Conservation (phyloP, 2,113 vertebrate genomes). For the Argyrosomus japonicus region DNA sequence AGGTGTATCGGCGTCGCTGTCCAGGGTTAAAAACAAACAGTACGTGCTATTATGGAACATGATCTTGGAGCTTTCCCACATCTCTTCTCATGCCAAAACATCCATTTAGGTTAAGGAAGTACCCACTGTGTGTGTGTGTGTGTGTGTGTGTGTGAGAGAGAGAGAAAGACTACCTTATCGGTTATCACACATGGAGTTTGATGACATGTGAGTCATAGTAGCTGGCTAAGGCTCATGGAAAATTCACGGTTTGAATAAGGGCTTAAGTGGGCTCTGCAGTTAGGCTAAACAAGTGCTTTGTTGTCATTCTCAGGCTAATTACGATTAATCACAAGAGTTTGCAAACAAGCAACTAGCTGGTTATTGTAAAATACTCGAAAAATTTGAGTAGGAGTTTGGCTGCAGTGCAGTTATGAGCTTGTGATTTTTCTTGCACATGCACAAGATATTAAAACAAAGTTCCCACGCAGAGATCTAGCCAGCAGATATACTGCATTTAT, state of each 20-base stretch:
- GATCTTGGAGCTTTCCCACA: constrained; percentile 42
- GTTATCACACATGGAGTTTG: constrained; percentile 62
- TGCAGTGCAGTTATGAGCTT: not conserved
- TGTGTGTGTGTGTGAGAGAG: constrained; percentile 21
- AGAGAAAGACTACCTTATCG: constrained; percentile 51
- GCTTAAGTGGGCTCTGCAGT: constrained; percentile 49
- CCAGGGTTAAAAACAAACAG: constrained; percentile 42
- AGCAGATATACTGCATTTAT: too few relatives aligned
- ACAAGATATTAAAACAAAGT: too few relatives aligned
- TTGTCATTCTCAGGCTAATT: constrained; percentile 56
- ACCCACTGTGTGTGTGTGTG: constrained; percentile 26
- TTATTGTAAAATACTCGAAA: not conserved
- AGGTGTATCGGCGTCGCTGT: constrained; percentile 29
- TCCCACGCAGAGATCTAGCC: not conserved
- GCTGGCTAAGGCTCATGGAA: constrained; percentile 67
- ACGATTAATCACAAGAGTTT: constrained; percentile 18
- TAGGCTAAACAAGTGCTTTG: constrained; percentile 49
- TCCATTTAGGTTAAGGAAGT: constrained; percentile 53
- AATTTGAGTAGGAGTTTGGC: not conserved
- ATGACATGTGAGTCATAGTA: constrained; percentile 62
- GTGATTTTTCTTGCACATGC: not conserved
- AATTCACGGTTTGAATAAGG: constrained; percentile 57
- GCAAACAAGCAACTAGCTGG: constrained; percentile 25
- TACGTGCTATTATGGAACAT: constrained; percentile 48
- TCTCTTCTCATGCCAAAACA: constrained; percentile 62